A percentile compares a stretch with the other conserved stretches of the same genome.
Evolutionary conservation across 2,113 vertebrate species (phyloP).

Genomic region (Abramis brama): DNA sequence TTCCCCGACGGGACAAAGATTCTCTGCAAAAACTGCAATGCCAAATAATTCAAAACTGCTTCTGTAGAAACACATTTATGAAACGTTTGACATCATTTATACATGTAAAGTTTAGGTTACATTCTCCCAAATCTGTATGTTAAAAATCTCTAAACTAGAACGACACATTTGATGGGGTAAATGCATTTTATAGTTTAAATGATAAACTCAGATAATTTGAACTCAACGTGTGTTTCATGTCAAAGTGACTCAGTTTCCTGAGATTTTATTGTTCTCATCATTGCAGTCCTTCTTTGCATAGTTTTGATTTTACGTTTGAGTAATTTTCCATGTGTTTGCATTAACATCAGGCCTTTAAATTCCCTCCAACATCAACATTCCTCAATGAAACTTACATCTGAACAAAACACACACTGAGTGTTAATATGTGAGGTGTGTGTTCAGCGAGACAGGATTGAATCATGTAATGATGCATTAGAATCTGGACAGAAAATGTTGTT

Average conservation of each 20-base stretch:
- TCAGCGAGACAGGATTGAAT: not conserved
- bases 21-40: conserved; percentile 90
- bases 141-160: not conserved
- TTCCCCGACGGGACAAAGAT: conserved; percentile 87
- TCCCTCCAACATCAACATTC: conserved; percentile 5
- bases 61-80: not conserved
- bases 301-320: not conserved
- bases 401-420: not conserved
- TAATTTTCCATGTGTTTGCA: conserved; percentile 13
- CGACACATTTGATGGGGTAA: not conserved
- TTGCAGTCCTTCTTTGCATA: not conserved
- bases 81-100: not conserved
- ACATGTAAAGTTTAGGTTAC: not conserved
- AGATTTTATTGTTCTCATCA: not conserved
- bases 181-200: not conserved
- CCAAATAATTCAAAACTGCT: conserved; percentile 61
- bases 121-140: not conserved
- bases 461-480: not conserved
- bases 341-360: not conserved
- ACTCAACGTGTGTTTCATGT: no score
- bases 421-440: not conserved
- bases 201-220: no score
- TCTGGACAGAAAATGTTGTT: not conserved
- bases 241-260: not conserved
- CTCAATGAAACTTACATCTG: not conserved